Evolutionary conservation across 2,113 vertebrate species (phyloP), one percentile per base, ranked within the genome.

Genomic region (Eubucco bourcierii): DNA sequence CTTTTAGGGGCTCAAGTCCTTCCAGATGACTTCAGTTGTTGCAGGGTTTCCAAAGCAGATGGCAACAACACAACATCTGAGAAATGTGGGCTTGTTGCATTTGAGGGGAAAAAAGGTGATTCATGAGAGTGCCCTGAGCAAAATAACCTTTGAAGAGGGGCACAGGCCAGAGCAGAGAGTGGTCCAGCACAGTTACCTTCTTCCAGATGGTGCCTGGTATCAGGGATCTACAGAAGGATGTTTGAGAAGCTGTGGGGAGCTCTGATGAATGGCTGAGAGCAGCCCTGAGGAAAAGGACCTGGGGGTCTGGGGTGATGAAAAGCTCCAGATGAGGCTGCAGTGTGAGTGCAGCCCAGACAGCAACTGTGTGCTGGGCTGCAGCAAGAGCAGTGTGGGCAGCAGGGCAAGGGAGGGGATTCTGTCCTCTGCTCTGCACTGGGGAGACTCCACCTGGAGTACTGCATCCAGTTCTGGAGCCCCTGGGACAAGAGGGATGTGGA

Each of bases 111-210:
- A 29, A 20, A 27, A 53, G 47, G 46, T 7, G n/a, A 19, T 53
- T 66, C 46, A 13, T 20, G 60, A 76, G 55, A 9, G 17, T 8
- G 34, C 39, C 33, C 18, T 19, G 53, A 63, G 80, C 29, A 17
- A 28, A 41, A n/a, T 5, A 31, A 2, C 37, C 7, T 10, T 3
- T 0, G 4, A 33, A 4, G 12, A 16, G 23, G 27, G n/a, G 27
- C 41, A 8, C 2, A 2, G 21, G 23, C 12, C 79, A 34, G 64
- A 39, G 31, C 18, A 58, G 55, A 34, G 44, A 47, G 60, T 15
- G 6, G 0, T 2, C 37, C 33, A 56, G 44, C 19, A 23, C 67
- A 8, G 37, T 18, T 1, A 3, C 31, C 16, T 47, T 37, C 50
- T 37, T 47, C 72, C 74, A 71, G 53, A 12, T 14, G 15, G 73